Evolutionary conservation across 2,888 invertebrate species (phyloP).

Genomic region (Augochlorella aurata): DNA sequence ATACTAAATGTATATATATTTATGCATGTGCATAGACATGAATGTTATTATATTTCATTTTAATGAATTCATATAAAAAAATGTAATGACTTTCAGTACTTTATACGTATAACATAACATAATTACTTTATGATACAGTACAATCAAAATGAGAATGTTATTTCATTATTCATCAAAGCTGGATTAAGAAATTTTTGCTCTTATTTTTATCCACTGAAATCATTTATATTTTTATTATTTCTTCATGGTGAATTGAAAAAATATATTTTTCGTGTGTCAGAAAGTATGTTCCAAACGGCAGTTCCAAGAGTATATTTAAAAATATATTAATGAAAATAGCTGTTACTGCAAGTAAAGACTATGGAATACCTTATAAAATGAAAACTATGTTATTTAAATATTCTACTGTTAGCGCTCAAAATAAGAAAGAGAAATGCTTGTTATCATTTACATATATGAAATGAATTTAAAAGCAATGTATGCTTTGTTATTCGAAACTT

Average conservation of each 20-base stretch:
- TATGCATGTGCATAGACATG: slow-evolving; percentile 56
- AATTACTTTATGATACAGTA: slow-evolving; percentile 73
- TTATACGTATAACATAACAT: slow-evolving; percentile 57
- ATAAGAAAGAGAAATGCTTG: slow-evolving; percentile 32
- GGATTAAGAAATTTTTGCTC: not conserved
- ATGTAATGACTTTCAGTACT: slow-evolving; percentile 35
- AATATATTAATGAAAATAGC: slow-evolving; percentile 49
- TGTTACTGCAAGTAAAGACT: slow-evolving; percentile 42
- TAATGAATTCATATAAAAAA: slow-evolving; percentile 6
- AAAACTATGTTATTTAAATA: slow-evolving; percentile 47
- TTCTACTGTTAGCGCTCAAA: slow-evolving; percentile 48
- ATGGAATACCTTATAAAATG: slow-evolving; percentile 25
- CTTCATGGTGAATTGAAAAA: not conserved
- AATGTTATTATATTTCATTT: slow-evolving; percentile 25
- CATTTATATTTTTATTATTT: slow-evolving; percentile 13
- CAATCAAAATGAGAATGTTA: slow-evolving; percentile 50
- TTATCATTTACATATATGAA: slow-evolving; percentile 43
- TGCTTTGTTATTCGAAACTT: slow-evolving; percentile 40
- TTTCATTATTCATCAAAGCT: not conserved
- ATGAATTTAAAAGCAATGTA: slow-evolving; percentile 45
- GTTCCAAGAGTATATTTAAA: slow-evolving; percentile 48
- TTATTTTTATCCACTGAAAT: not conserved
- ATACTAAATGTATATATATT: slow-evolving; percentile 62
- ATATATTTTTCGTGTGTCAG: slow-evolving; percentile 48
- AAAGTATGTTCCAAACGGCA: slow-evolving; percentile 50